These are phyloP conservation scores for Chionis minor DNA, from an alignment of 2,113 vertebrate genomes.

Conservation along the genomic window DNA sequence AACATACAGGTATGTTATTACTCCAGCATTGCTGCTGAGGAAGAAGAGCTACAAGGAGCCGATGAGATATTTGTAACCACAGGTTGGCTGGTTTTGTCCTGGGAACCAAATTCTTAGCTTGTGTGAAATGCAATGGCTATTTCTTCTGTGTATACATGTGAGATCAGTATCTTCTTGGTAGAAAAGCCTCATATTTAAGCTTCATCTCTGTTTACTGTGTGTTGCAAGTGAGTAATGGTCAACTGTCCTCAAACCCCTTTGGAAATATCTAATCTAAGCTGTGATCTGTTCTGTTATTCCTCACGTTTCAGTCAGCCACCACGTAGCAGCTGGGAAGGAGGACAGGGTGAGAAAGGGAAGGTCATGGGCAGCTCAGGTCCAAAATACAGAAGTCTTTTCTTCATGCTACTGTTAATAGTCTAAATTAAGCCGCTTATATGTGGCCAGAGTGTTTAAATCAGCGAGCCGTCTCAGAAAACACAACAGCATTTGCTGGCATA, in stretches of 20 bases:
- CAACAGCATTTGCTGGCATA: neutral
- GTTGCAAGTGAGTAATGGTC: neutral
- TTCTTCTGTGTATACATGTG: neutral
- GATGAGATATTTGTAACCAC: neutral
- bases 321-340: neutral
- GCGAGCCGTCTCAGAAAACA: neutral
- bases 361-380: neutral
- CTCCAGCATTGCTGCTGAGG: neutral
- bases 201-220: neutral
- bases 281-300: neutral
- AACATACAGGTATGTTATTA: neutral
- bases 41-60: neutral
- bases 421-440: neutral
- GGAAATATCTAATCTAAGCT: neutral
- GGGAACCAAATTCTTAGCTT: neutral
- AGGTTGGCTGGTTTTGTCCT: neutral
- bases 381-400: neutral
- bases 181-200: neutral
- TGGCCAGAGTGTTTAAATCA: neutral
- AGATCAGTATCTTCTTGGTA: neutral
- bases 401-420: neutral
- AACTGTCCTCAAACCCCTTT: neutral
- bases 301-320: neutral
- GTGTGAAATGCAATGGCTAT: neutral
- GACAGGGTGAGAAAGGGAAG: neutral